These are phyloP conservation scores for Tringa solitaria DNA, from an alignment of 2,113 vertebrate species.

Conservation along the genomic window DNA sequence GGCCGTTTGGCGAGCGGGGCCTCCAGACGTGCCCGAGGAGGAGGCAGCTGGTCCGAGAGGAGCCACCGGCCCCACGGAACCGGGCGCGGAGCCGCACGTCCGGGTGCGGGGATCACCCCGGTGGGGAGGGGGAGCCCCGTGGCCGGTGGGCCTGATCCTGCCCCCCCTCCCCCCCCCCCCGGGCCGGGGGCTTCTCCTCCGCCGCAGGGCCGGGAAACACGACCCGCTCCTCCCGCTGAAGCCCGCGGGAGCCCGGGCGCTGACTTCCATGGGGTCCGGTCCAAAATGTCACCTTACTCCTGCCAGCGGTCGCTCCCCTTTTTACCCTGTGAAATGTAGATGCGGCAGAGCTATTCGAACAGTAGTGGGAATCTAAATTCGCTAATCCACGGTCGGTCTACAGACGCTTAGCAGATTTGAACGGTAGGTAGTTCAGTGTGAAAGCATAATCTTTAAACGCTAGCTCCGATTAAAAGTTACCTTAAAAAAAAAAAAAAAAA, in stretches of 20 bases:
- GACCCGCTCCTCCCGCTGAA: background rate
- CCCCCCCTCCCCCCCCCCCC: rapidly evolving
- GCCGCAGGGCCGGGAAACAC: background rate
- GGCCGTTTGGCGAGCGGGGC: background rate
- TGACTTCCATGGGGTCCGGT: background rate
- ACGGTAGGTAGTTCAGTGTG: background rate
- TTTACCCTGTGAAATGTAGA: constrained; percentile 17
- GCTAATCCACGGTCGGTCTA: background rate
- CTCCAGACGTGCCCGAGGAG: background rate
- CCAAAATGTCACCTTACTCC: constrained; percentile 40
- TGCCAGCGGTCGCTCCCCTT: background rate
- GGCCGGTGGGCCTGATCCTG: background rate
- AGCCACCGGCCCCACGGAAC: background rate
- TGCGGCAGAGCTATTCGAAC: constrained; percentile 28
- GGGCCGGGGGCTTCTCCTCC: too few relatives aligned
- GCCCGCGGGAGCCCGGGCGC: background rate
- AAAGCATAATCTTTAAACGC: background rate
- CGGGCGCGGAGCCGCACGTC: background rate
- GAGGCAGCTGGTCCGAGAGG: too few relatives aligned
- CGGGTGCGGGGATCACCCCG: too few relatives aligned
- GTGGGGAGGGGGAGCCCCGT: background rate
- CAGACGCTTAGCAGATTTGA: constrained; percentile 21
- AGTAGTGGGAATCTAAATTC: constrained; percentile 37
- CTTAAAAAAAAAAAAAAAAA: background rate
- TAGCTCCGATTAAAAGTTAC: background rate